Base-by-base conservation (phyloP, 1,140 invertebrate species). In the Panagrolaimus sp. region DNA sequence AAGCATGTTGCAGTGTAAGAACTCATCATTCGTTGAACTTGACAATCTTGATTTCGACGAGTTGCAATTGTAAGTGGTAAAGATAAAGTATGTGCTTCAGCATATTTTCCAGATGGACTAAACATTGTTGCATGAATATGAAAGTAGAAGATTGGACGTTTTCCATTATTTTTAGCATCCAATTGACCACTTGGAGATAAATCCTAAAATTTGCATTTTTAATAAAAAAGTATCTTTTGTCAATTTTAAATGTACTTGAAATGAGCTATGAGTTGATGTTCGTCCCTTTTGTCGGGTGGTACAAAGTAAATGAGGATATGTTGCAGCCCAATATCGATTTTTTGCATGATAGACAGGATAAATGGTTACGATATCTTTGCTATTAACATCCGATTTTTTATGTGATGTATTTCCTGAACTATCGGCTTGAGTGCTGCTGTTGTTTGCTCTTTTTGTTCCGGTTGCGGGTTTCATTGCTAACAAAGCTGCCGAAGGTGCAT, bases 131-230 rank as follows among this genome's bases (percentile, higher is more conserved):
- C 80, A 26, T 71, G 69, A 21, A 82, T 77, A 55, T 83, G 77
- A 55, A 82, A 82, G 55, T 82, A 82, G 68, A 82, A 82, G n/a
- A 82, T 80, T 10, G 80, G 80, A 5, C 80, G 71, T 70, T 82
- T 82, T 43, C 80, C 80, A 65, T 70, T 75, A 14, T 65, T 71
- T 63, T 81, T 77, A n/a, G 66, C 58, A 66, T 82, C 78, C 7
- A 76, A 28, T n/a, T 70, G 24, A 7, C 67, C 80, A 68, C 67
- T 73, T 1, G 80, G 73, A 28, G 79, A 81, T 32, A 81, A 64
- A 74, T 81, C 79, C 77, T 81, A 52, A 47, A 78, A 70, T 14
- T 7, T 32, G 14, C 43, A 10, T 38, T 68, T 63, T 68, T 47
- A 45, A 14, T 17, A 1, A 52, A 12, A 14, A 28, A 2, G 7